phyloP scores from a whole-genome alignment of 1,140 invertebrate species.

The Hyphantria cunea region DNA sequence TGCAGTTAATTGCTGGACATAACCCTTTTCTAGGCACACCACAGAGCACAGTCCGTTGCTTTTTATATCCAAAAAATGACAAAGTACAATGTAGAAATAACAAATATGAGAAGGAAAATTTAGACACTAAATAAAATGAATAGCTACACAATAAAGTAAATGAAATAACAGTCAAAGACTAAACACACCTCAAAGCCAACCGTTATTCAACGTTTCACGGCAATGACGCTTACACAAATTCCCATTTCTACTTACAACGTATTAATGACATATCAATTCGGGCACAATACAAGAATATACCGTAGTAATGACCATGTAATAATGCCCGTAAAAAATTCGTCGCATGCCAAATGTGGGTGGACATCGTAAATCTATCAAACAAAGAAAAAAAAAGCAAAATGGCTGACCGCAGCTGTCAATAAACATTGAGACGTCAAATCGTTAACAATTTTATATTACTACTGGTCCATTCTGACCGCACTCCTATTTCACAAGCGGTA shows the following conservation, averaged over 20 bases:
- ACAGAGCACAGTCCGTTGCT: too few relatives aligned
- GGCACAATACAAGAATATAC: constrained; percentile 17
- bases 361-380: constrained; percentile 50
- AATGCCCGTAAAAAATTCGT: constrained; percentile 24
- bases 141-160: too few relatives aligned
- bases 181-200: too few relatives aligned
- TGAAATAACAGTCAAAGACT: too few relatives aligned
- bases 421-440: constrained; percentile 59
- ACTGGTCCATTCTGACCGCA: neutral
- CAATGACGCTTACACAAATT: too few relatives aligned
- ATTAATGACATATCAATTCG: constrained; percentile 23
- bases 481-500: constrained; percentile 17
- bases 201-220: too few relatives aligned
- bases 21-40: too few relatives aligned
- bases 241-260: neutral
- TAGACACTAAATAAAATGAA: too few relatives aligned
- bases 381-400: constrained; percentile 57
- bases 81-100: too few relatives aligned
- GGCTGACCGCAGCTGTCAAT: constrained; percentile 67
- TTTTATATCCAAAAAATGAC: too few relatives aligned
- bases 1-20: too few relatives aligned
- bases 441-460: neutral
- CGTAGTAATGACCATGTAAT: constrained; percentile 26
- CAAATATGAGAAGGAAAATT: too few relatives aligned
- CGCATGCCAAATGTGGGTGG: constrained; percentile 50